Percentiles rank a stretch among this genome's conserved stretches.
phyloP scores from a whole-genome alignment of 2,113 vertebrate genomes.

The Falco punctatus region DNA sequence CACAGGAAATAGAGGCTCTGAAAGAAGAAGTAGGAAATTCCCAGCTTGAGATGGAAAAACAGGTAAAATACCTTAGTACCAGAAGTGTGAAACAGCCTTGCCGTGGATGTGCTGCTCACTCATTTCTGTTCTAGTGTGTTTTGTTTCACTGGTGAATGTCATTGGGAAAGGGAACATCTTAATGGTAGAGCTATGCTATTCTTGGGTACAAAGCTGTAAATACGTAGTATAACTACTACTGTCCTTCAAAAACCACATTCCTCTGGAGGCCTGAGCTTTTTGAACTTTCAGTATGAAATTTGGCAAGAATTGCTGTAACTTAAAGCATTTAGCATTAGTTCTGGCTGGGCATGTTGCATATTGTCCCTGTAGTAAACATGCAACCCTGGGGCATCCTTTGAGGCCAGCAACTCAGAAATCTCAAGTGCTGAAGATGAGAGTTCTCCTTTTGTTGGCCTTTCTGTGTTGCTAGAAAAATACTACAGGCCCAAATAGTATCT shows the following conservation, averaged over 20 bases:
- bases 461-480: not conserved
- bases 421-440: not conserved
- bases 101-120: conserved; percentile 39
- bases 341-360: not conserved
- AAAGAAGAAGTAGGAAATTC: conserved; percentile 86
- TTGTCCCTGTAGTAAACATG: not conserved
- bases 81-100: conserved; percentile 69
- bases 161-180: not conserved
- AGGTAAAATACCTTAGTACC: conserved; percentile 78
- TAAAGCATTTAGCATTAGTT: not conserved
- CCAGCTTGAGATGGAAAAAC: conserved; percentile 85
- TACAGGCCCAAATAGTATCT: not conserved
- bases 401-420: not conserved
- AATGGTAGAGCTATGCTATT: not conserved
- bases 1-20: conserved; percentile 87
- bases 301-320: not conserved
- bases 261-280: not conserved
- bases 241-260: not conserved
- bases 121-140: conserved; percentile 10
- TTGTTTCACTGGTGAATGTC: conserved; percentile 3
- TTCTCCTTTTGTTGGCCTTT: not conserved
- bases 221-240: not conserved
- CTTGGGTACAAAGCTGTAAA: not conserved
- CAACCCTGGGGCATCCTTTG: not conserved
- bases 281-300: not conserved